Evolutionary conservation across 2,113 vertebrate species (phyloP), one percentile per base, ranked within the genome.

Genomic region (Aegithalos caudatus): DNA sequence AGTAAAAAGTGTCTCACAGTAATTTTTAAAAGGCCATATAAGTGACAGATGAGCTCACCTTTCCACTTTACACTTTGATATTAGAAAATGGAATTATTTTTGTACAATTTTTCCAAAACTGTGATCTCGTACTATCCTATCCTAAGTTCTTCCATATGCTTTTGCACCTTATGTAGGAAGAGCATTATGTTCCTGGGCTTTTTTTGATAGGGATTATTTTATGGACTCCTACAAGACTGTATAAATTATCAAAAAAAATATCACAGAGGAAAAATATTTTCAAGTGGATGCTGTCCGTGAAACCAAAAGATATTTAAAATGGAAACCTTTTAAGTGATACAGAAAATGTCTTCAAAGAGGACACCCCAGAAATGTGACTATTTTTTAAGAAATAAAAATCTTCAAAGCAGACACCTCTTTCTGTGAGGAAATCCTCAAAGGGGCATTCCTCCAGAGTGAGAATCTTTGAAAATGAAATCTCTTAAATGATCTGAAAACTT

Each of bases 381-480:
- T 70, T 95, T 96, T 95, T 81, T 10, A 23, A 95, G 93, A 96
- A 96, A 95, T 47, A 19, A 94, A 96, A 92, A 94, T 96, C 94
- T 97, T 97, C 97, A 97, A 97, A 97, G 98, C 72, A 96, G 88
- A 76, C 88, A 92, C 88, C 92, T 95, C 83, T 72, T 93, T 72
- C 92, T 93, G 80, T 94, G 81, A 90, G 94, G 88, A 97, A 95
- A 96, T 96, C 96, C 97, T 97, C 97, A 98, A 97, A 98, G 86
- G 82, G 87, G 76, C 67, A 92, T 97, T 96, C 82, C 96, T 96
- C 69, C 88, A 91, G 95, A 96, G 92, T 79, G 64, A 97, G 89
- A 85, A 92, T 87, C 96, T 97, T 97, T 98, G 97, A 98, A 98
- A 97, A 88, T 94, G 74, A 96, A 94, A 97, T 97, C 90, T 94